phyloP scores from a whole-genome alignment of 2,113 vertebrate genomes.

The Rhineura floridana region DNA sequence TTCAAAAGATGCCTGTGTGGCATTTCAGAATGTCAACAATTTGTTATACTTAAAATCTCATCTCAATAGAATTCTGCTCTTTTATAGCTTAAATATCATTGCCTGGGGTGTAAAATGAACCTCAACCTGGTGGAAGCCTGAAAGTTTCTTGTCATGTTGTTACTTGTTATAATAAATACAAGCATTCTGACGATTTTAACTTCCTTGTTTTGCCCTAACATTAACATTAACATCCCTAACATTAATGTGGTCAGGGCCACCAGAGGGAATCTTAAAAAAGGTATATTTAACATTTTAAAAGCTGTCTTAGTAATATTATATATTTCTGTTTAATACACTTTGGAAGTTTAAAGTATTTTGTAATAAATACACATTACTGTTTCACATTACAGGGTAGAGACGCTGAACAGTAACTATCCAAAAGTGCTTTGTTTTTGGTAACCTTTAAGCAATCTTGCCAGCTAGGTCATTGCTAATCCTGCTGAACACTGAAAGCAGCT shows the following conservation, averaged over 20 bases:
- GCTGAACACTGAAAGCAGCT: not conserved
- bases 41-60: constrained; percentile 56
- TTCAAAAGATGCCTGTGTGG: constrained; percentile 40
- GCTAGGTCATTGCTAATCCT: not conserved
- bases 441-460: not conserved
- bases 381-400: not conserved
- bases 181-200: constrained; percentile 26
- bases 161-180: constrained; percentile 46
- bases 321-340: not conserved
- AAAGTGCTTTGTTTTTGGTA: not conserved
- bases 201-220: not conserved
- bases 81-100: constrained; percentile 48
- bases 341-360: not conserved
- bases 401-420: not conserved
- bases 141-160: constrained; percentile 61
- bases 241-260: not conserved
- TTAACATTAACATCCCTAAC: no score
- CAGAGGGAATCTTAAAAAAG: constrained; percentile 19
- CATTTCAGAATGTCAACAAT: constrained; percentile 49
- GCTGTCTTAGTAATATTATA: not conserved
- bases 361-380: not conserved
- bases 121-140: constrained; percentile 49
- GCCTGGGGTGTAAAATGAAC: constrained; percentile 45
- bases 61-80: constrained; percentile 58
- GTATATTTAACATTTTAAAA: constrained; percentile 10